Percentiles rank a stretch among this genome's conserved stretches.
Conservation (phyloP, 1,140 invertebrate species). For the Heliconius hewitsoni region DNA sequence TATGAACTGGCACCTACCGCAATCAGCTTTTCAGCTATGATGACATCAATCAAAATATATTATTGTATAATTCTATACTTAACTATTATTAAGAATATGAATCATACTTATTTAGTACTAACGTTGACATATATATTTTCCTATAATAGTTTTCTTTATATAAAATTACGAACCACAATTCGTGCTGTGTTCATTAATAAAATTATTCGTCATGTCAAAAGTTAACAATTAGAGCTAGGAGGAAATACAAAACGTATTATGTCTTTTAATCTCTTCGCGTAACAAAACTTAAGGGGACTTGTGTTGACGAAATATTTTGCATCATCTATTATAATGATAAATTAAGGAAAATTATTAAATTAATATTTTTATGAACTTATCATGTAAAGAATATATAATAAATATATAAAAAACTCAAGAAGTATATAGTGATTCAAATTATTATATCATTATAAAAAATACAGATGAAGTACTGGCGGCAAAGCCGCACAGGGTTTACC, state of each 20-base stretch:
- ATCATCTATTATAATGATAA: neutral
- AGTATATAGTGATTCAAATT: too few relatives aligned
- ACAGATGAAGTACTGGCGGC: too few relatives aligned
- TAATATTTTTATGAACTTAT: neutral
- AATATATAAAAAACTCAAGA: too few relatives aligned
- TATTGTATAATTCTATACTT: neutral
- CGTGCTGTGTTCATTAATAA: conserved; percentile 7
- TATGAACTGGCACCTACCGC: neutral
- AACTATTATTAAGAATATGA: conserved; percentile 18
- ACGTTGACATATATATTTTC: conserved; percentile 19
- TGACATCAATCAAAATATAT: neutral
- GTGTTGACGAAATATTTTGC: neutral
- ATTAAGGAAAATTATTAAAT: neutral
- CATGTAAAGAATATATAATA: neutral
- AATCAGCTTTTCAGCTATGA: neutral
- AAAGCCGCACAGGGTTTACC: too few relatives aligned
- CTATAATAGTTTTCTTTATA: conserved; percentile 16
- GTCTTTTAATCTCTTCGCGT: neutral
- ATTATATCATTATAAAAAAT: too few relatives aligned
- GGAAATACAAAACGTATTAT: neutral
- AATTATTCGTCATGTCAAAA: conserved; percentile 6
- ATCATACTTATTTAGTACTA: conserved; percentile 25
- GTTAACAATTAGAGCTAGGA: neutral
- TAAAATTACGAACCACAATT: neutral
- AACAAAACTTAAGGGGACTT: neutral